phyloP scores from a whole-genome alignment of 2,113 vertebrate species.

The Onychorhynchus coronatus region DNA sequence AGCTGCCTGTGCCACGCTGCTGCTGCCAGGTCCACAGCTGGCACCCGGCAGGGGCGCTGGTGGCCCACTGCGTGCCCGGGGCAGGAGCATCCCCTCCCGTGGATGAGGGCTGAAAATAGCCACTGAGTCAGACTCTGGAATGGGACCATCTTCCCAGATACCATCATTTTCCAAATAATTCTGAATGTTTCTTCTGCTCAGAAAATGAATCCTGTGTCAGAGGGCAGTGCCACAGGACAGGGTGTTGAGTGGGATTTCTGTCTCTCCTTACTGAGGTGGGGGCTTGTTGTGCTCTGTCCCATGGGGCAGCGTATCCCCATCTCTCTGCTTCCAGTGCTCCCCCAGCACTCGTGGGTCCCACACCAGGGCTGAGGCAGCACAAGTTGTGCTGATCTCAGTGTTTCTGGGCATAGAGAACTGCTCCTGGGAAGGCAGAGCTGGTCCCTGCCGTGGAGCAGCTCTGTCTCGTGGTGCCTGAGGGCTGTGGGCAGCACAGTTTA shows the following conservation, averaged over 20 bases:
- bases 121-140: slow-evolving; percentile 2
- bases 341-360: accelerated
- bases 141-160: not conserved
- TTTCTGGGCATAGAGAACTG: accelerated
- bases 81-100: not conserved
- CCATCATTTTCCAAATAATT: accelerated
- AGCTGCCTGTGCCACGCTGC: accelerated
- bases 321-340: not conserved
- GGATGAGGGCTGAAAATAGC: not conserved
- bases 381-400: accelerated
- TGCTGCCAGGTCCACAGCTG: slow-evolving; percentile 28
- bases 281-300: accelerated
- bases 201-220: accelerated
- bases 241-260: not conserved
- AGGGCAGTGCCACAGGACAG: not conserved
- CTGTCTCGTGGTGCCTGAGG: accelerated
- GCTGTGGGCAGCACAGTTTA: accelerated
- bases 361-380: not conserved
- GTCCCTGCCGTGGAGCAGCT: not conserved
- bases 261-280: accelerated
- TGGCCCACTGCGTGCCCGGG: accelerated
- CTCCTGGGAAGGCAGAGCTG: not conserved
- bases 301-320: accelerated
- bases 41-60: not conserved
- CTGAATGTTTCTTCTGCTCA: not conserved